Percentiles rank a stretch among this genome's conserved stretches.
phyloP scores from a whole-genome alignment of 2,888 invertebrate species.

The Polyploca ridens region DNA sequence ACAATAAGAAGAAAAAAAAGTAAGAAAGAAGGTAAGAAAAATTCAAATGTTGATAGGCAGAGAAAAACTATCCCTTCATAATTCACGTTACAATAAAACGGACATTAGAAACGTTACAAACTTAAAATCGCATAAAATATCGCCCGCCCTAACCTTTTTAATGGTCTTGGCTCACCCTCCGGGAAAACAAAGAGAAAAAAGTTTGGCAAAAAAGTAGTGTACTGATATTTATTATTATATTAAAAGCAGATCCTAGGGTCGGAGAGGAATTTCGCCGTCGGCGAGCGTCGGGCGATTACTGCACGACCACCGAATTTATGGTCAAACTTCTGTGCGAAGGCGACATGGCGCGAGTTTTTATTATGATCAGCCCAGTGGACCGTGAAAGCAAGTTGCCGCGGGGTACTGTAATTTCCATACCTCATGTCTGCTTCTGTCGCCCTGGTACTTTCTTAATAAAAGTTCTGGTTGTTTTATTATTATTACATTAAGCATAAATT shows the following conservation, averaged over 20 bases:
- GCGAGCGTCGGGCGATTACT: constrained; percentile 69
- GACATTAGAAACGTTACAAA: constrained; percentile 77
- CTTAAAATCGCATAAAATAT: constrained; percentile 84
- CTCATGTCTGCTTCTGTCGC: constrained; percentile 80
- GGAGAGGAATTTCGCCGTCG: constrained; percentile 67
- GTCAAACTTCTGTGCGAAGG: constrained; percentile 82
- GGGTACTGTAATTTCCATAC: constrained; percentile 82
- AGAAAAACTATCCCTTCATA: constrained; percentile 45
- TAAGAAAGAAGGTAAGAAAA: background rate
- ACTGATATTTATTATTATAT: constrained; percentile 81
- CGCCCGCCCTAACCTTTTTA: constrained; percentile 79
- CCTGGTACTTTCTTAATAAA: constrained; percentile 80
- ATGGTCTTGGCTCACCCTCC: constrained; percentile 73
- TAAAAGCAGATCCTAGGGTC: constrained; percentile 75
- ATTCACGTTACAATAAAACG: constrained; percentile 67
- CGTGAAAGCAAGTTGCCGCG: constrained; percentile 83
- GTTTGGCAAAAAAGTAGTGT: constrained; percentile 75
- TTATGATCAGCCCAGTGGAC: constrained; percentile 85
- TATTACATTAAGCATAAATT: constrained; percentile 11
- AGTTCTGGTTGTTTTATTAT: constrained; percentile 52
- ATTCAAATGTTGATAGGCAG: background rate
- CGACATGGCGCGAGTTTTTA: constrained; percentile 83
- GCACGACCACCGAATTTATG: constrained; percentile 81
- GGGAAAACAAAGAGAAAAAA: constrained; percentile 75
- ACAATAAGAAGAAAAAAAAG: too few species aligned